Evolutionary conservation across 2,888 invertebrate genomes (phyloP).

Genomic region (Drosophila mimica): DNA sequence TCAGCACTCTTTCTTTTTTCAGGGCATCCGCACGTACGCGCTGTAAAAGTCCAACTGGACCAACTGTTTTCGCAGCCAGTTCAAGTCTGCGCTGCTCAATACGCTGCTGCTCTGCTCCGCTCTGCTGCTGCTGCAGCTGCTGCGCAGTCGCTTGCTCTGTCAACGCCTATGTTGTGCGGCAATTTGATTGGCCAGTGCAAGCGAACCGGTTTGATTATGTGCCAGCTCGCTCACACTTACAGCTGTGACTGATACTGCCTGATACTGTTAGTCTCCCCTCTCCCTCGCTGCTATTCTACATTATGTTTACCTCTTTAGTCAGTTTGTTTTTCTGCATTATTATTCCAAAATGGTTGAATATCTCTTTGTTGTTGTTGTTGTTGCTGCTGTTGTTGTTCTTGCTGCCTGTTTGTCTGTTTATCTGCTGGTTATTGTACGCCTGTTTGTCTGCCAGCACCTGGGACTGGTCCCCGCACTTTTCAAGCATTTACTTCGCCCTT

Average conservation of each 20-base stretch:
- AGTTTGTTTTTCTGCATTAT: constrained; percentile 71
- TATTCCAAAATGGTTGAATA: constrained; percentile 82
- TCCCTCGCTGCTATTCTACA: constrained; percentile 52
- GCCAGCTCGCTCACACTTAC: constrained; percentile 39
- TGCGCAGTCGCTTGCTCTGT: constrained; percentile 61
- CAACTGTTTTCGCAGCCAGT: constrained; percentile 52
- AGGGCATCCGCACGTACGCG: constrained; percentile 81
- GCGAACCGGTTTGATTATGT: constrained; percentile 59
- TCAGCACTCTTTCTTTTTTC: constrained; percentile 22
- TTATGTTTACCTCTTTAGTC: constrained; percentile 71
- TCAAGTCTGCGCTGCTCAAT: constrained; percentile 33
- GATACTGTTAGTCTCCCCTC: constrained; percentile 17
- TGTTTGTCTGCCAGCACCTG: constrained; percentile 79
- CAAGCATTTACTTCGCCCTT: constrained; percentile 22
- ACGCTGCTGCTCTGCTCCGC: constrained; percentile 25
- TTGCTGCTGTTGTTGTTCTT: constrained; percentile 13
- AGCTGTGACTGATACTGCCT: constrained; percentile 6
- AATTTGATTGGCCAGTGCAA: constrained; percentile 51
- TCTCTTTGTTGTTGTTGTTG: constrained; percentile 43
- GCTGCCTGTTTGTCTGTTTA: constrained; percentile 64
- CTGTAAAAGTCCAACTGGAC: constrained; percentile 81
- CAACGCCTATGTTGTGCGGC: constrained; percentile 54
- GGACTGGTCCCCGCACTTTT: constrained; percentile 47
- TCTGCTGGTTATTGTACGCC: constrained; percentile 68
- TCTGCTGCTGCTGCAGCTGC: constrained; percentile 46